Evolutionary conservation across 2,113 vertebrate species (phyloP).

Genomic region (Notothenia coriiceps): DNA sequence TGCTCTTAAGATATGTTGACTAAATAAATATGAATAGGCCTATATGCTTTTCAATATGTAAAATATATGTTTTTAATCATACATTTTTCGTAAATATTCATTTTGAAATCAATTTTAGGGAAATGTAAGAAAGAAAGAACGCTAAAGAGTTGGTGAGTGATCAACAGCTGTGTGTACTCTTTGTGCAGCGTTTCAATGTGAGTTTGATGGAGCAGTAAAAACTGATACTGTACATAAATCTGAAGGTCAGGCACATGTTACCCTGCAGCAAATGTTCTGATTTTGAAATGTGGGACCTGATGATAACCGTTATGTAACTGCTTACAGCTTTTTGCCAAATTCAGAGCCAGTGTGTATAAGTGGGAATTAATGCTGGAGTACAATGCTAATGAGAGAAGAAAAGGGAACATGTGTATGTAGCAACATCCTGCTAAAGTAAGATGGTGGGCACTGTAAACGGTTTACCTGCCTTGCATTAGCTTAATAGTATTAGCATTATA

Average conservation of each 20-base stretch:
- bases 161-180: conserved; percentile 31
- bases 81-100: not conserved
- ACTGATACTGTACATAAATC: conserved; percentile 31
- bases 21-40: no score
- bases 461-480: no score
- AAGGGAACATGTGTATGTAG: not conserved
- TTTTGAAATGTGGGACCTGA: conserved; percentile 58
- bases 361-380: not conserved
- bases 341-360: conserved; percentile 2
- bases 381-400: conserved; percentile 2
- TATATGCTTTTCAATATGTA: not conserved
- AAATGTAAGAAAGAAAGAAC: no score
- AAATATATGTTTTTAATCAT: not conserved
- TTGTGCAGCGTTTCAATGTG: conserved; percentile 3
- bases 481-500: not conserved
- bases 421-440: no score
- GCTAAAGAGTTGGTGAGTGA: conserved; percentile 1
- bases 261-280: conserved; percentile 43
- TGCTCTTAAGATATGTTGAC: no score
- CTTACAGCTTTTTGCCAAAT: conserved; percentile 35
- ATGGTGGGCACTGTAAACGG: no score
- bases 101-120: no score
- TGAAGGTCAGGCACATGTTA: conserved; percentile 61
- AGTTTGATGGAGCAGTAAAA: conserved; percentile 32
- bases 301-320: conserved; percentile 53